phyloP scores from a whole-genome alignment of 2,797 vertebrate species.

The Aulostomus chinensis region DNA sequence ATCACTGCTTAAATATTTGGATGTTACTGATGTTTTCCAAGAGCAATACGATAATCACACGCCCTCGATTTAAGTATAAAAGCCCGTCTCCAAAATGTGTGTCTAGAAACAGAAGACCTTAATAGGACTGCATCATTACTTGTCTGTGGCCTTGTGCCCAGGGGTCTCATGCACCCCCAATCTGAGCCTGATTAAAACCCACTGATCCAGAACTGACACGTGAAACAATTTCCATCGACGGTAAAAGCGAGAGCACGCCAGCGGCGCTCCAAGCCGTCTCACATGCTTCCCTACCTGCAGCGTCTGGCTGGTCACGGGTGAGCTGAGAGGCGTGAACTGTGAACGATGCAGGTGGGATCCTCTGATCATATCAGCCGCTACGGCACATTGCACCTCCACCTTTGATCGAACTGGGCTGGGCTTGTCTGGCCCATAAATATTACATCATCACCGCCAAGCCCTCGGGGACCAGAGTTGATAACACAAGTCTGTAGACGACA shows the following conservation, averaged over 20 bases:
- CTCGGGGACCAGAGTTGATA: no score
- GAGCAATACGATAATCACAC: no score
- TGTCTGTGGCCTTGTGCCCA: no score
- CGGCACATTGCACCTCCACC: conserved; percentile 41
- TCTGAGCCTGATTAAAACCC: no score
- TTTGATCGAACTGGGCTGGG: conserved; percentile 51
- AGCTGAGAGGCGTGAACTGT: conserved; percentile 18
- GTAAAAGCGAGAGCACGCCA: not conserved
- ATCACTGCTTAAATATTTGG: no score
- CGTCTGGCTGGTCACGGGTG: conserved; percentile 3
- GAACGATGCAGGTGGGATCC: conserved; percentile 12
- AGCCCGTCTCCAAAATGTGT: no score
- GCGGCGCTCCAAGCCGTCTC: conserved; percentile 8
- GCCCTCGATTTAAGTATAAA: no score
- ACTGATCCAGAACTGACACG: not conserved
- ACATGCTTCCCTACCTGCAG: not conserved
- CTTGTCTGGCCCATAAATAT: conserved; percentile 37
- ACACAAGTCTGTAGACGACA: no score
- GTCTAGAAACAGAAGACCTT: no score
- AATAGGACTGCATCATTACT: no score
- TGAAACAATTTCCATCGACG: conserved; percentile 9
- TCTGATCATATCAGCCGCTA: conserved; percentile 7
- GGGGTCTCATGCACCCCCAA: no score
- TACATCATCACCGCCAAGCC: conserved; percentile 12
- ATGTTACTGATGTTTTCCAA: no score